Percentiles rank a stretch among this genome's conserved stretches.
phyloP scores from a whole-genome alignment of 1,140 invertebrate genomes.

The Drosophila ironensis region DNA sequence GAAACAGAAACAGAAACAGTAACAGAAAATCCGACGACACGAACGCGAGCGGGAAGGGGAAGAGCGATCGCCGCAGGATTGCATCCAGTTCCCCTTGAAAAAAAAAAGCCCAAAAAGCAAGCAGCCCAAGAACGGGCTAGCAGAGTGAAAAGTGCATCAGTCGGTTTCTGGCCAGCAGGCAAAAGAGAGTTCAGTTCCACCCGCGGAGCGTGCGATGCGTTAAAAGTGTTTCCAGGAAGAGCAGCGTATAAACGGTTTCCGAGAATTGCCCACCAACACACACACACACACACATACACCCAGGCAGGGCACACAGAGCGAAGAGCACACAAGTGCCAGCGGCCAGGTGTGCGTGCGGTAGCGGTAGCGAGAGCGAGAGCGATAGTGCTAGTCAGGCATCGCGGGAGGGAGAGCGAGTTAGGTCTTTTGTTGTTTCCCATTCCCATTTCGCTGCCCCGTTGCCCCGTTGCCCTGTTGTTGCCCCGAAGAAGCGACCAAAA shows the following conservation, averaged over 20 bases:
- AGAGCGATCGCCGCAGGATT: conserved; percentile 31
- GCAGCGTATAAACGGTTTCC: conserved; percentile 71
- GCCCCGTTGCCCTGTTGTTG: too few relatives aligned
- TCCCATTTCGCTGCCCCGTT: too few relatives aligned
- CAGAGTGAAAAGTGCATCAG: too few relatives aligned
- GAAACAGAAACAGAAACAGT: conserved; percentile 12
- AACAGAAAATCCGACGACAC: conserved; percentile 20
- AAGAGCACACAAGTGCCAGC: conserved; percentile 67
- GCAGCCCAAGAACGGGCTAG: conserved; percentile 7
- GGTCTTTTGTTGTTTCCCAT: too few relatives aligned
- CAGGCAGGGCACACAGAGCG: too few relatives aligned
- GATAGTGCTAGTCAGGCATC: too few relatives aligned
- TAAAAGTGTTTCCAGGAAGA: conserved; percentile 67
- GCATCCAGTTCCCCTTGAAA: neutral
- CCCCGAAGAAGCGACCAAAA: neutral
- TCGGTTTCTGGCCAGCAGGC: too few relatives aligned
- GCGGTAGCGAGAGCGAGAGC: neutral
- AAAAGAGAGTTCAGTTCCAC: too few relatives aligned
- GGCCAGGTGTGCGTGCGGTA: conserved; percentile 56
- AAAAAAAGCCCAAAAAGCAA: neutral
- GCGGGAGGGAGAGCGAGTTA: neutral
- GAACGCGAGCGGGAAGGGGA: conserved; percentile 33
- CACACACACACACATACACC: neutral
- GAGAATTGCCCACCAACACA: conserved; percentile 69
- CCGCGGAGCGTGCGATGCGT: conserved; percentile 57